These are phyloP conservation scores for Eucidaris tribuloides DNA, from an alignment of 35 echinoderm and acorn worm genomes.

Conservation along the genomic window DNA sequence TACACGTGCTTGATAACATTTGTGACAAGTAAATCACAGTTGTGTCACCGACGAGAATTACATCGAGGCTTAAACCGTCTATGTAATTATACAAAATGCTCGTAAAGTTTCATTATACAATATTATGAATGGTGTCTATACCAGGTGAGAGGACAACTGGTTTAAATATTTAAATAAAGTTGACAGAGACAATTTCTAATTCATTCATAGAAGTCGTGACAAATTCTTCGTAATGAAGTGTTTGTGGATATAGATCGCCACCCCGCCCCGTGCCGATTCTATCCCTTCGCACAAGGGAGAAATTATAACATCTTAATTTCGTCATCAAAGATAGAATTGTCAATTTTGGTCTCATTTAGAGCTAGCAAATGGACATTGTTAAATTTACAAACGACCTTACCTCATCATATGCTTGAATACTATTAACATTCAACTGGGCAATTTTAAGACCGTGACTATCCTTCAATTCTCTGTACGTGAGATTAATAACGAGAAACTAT, in stretches of 20 bases:
- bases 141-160: background rate
- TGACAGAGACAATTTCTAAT: constrained; percentile 11
- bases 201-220: background rate
- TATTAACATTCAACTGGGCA: background rate
- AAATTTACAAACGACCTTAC: background rate
- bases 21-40: background rate
- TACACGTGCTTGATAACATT: background rate
- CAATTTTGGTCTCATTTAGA: constrained; percentile 22
- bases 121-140: background rate
- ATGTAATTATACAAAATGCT: background rate
- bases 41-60: background rate
- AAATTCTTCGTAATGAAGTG: background rate
- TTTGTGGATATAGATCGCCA: constrained; percentile 14
- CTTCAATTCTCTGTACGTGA: too few species aligned
- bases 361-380: background rate
- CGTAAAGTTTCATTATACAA: background rate
- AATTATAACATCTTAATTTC: constrained; percentile 8
- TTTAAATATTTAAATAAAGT: background rate
- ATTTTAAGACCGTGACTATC: too few species aligned
- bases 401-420: background rate
- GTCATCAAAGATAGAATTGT: constrained; percentile 11
- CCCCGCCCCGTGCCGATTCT: constrained; percentile 1
- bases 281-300: background rate
- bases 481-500: too few species aligned
- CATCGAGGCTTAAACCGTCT: background rate